These are phyloP conservation scores for Apotomis capreana DNA, from an alignment of 2,888 invertebrate genomes.

Conservation along the genomic window DNA sequence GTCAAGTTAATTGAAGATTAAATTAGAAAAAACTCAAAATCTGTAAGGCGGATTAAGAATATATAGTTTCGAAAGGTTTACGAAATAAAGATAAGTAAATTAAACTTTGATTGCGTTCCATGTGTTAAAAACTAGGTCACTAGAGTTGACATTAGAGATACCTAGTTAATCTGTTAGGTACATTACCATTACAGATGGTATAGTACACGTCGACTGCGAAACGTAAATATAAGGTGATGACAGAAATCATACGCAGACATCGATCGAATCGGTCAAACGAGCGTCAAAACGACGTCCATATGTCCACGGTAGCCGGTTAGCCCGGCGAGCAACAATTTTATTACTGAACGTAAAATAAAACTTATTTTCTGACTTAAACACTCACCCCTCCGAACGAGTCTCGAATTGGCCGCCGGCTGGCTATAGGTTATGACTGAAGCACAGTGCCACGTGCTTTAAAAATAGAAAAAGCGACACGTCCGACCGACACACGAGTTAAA, in stretches of 20 bases:
- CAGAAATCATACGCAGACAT: constrained; percentile 23
- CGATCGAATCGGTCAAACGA: constrained; percentile 27
- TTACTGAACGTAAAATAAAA: constrained; percentile 40
- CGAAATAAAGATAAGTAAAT: constrained; percentile 13
- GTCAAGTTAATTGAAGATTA: neutral
- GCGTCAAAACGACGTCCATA: constrained; percentile 29
- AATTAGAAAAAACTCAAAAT: neutral
- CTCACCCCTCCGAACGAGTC: constrained; percentile 46
- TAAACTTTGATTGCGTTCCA: neutral
- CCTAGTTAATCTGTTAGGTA: neutral
- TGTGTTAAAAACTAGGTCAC: neutral
- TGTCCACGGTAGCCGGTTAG: constrained; percentile 14
- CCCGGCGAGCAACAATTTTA: constrained; percentile 29
- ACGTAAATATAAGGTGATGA: constrained; percentile 6
- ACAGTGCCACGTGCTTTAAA: constrained; percentile 73
- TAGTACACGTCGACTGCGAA: neutral
- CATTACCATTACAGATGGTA: neutral
- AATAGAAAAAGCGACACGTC: constrained; percentile 60
- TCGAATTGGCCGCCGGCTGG: constrained; percentile 44
- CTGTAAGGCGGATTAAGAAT: neutral
- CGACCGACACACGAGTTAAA: constrained; percentile 63
- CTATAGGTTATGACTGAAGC: constrained; percentile 59
- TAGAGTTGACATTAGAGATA: neutral
- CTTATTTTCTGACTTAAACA: constrained; percentile 43
- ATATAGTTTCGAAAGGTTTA: constrained; percentile 8